Conservation (phyloP, 2,888 invertebrate genomes). For the Apantesis nais region DNA sequence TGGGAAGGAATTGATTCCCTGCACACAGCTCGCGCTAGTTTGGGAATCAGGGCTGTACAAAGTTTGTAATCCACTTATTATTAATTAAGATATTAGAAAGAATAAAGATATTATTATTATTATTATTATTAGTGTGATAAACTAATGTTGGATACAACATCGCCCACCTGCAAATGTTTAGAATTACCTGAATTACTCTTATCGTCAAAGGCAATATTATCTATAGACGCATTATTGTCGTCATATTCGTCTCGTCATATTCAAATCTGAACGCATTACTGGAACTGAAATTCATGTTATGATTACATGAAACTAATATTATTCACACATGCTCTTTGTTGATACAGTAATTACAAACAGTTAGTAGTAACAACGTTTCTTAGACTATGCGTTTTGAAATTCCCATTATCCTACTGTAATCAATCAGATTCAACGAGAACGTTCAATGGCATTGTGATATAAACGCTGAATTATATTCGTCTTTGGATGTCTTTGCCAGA, state of each 20-base stretch:
- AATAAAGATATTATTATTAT: too few species aligned
- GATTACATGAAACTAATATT: constrained; percentile 61
- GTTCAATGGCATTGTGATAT: constrained; percentile 38
- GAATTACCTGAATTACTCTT: neutral
- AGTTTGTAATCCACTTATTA: too few species aligned
- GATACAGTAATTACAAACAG: constrained; percentile 59
- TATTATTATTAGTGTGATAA: too few species aligned
- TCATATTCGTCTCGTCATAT: constrained; percentile 30
- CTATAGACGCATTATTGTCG: constrained; percentile 21
- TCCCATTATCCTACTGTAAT: constrained; percentile 36
- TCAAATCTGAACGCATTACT: constrained; percentile 38
- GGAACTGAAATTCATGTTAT: constrained; percentile 53
- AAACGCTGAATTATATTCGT: constrained; percentile 44
- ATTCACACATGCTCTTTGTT: constrained; percentile 53
- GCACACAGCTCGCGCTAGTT: too few species aligned
- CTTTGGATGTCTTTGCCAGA: constrained; percentile 38
- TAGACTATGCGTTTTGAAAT: constrained; percentile 45
- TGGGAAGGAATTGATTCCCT: too few species aligned
- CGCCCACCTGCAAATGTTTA: neutral
- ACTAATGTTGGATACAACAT: too few species aligned
- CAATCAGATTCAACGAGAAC: constrained; percentile 48
- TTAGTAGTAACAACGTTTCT: constrained; percentile 49
- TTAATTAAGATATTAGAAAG: too few species aligned
- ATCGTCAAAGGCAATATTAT: neutral
- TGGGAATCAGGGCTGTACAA: too few species aligned